Evolutionary conservation across 2,888 invertebrate genomes (phyloP).

Genomic region (Xestia rhomboidea): DNA sequence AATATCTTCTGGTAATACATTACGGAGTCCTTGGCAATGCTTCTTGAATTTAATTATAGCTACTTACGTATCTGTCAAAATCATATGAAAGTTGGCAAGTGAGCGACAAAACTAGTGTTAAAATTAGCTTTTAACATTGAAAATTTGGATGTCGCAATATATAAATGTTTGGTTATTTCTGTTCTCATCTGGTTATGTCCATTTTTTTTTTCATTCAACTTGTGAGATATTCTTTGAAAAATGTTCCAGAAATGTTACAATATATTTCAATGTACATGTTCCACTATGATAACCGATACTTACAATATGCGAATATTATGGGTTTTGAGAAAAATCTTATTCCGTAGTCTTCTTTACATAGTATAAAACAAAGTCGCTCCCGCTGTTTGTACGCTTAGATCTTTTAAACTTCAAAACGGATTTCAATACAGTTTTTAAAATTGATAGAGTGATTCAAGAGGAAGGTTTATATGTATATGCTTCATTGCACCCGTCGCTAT

Average conservation of each 20-base stretch:
- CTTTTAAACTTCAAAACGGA: no score
- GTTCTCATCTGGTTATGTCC: conserved; percentile 29
- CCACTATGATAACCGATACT: not conserved
- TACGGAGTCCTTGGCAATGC: conserved; percentile 85
- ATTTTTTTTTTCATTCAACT: not conserved
- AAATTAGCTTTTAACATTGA: conserved; percentile 85
- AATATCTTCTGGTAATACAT: conserved; percentile 34
- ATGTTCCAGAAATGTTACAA: not conserved
- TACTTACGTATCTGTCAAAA: conserved; percentile 86
- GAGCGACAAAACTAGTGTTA: conserved; percentile 78
- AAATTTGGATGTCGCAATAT: conserved; percentile 74
- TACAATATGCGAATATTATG: not conserved
- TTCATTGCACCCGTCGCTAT: no score
- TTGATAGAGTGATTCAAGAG: no score
- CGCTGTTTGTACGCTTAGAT: no score
- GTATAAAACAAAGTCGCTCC: no score
- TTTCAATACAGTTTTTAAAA: no score
- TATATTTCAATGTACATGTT: not conserved
- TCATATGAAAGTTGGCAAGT: conserved; percentile 87
- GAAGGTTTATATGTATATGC: no score
- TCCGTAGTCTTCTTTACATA: no score
- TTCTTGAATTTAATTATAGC: conserved; percentile 88
- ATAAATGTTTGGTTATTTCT: conserved; percentile 55
- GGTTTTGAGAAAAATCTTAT: not conserved
- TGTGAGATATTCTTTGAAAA: not conserved